Conservation (phyloP, 2,113 vertebrate genomes). For the Arvicanthis niloticus region DNA sequence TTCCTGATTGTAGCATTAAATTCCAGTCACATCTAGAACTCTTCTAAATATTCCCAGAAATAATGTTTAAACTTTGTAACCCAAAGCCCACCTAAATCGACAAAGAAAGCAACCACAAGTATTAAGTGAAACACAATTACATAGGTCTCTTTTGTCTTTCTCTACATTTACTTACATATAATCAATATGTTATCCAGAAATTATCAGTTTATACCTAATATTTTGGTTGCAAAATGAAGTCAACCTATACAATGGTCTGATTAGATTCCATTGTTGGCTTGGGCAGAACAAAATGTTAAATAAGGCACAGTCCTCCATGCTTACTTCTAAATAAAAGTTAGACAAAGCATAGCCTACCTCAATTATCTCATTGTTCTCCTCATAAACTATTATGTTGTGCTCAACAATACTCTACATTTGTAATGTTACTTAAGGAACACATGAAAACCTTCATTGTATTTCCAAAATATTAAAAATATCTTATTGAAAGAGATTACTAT, state of each 20-base stretch:
- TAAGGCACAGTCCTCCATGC: background rate
- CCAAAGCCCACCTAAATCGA: background rate
- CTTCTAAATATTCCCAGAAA: background rate
- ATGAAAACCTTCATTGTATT: background rate
- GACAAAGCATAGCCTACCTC: background rate
- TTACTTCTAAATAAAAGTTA: background rate
- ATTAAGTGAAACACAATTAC: background rate
- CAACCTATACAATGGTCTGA: background rate
- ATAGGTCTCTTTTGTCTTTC: background rate
- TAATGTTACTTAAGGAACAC: background rate
- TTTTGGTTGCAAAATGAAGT: constrained; percentile 23
- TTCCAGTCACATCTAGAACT: background rate
- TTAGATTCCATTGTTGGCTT: background rate
- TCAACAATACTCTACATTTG: background rate
- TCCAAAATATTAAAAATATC: background rate
- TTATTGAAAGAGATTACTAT: background rate
- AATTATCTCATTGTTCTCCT: background rate
- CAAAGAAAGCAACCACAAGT: background rate
- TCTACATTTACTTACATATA: background rate
- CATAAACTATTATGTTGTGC: background rate
- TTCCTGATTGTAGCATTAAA: background rate
- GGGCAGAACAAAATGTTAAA: background rate
- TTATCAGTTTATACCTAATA: background rate
- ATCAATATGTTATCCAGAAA: background rate
- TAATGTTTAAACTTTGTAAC: background rate